These are phyloP conservation scores for Poecilus cupreus DNA, from an alignment of 2,888 invertebrate genomes.

Conservation along the genomic window DNA sequence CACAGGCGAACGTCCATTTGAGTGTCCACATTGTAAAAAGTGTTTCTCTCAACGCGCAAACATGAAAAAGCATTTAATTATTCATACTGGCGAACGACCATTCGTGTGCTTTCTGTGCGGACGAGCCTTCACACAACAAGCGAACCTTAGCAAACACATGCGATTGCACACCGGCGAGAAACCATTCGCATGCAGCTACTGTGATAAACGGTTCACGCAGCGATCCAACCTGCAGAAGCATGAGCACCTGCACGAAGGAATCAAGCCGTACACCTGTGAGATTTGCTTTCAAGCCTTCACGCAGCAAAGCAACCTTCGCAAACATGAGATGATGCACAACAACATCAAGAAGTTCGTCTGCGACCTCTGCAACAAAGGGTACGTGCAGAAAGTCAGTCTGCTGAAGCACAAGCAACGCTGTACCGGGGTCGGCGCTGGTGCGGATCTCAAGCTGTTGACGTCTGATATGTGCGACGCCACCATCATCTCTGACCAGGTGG, in stretches of 20 bases:
- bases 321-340: slow-evolving; percentile 61
- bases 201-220: slow-evolving; percentile 62
- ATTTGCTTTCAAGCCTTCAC: slow-evolving; percentile 61
- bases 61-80: slow-evolving; percentile 63
- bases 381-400: slow-evolving; percentile 57
- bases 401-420: slow-evolving; percentile 54
- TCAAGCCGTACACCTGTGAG: slow-evolving; percentile 61
- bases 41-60: slow-evolving; percentile 65
- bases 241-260: slow-evolving; percentile 62
- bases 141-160: slow-evolving; percentile 64
- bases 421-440: not conserved
- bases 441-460: not conserved
- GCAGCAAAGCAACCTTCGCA: slow-evolving; percentile 62
- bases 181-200: slow-evolving; percentile 62
- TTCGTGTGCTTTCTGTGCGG: slow-evolving; percentile 63
- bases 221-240: slow-evolving; percentile 63
- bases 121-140: slow-evolving; percentile 63
- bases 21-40: slow-evolving; percentile 63
- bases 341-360: slow-evolving; percentile 55
- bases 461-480: slow-evolving; percentile 16
- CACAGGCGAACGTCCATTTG: slow-evolving; percentile 63
- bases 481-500: slow-evolving; percentile 26
- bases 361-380: slow-evolving; percentile 51
- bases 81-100: slow-evolving; percentile 64
- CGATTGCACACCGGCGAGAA: slow-evolving; percentile 64